Percentiles rank a stretch among this genome's conserved stretches.
These are phyloP conservation scores for Bucco capensis DNA, from an alignment of 2,113 vertebrate genomes.

Conservation along the genomic window DNA sequence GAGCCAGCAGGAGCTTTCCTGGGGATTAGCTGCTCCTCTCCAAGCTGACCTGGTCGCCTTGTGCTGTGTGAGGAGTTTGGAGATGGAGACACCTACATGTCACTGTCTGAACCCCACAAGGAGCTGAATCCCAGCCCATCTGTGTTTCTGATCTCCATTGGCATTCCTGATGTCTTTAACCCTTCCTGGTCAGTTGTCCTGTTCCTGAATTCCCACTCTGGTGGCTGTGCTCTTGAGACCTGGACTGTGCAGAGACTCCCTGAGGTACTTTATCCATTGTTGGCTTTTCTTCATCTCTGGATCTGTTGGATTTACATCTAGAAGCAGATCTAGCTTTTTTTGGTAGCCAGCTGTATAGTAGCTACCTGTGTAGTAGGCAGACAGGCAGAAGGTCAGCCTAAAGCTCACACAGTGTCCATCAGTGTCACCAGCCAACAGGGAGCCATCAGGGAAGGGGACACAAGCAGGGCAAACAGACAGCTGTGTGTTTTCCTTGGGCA, in stretches of 20 bases:
- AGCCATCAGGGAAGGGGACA: neutral
- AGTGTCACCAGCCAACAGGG: neutral
- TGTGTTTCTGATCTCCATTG: neutral
- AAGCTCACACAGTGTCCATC: neutral
- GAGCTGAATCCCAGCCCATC: neutral
- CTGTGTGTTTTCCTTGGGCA: neutral
- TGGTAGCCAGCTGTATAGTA: neutral
- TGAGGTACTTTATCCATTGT: neutral
- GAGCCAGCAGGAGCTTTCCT: neutral
- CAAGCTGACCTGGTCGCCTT: neutral
- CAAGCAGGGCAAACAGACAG: neutral
- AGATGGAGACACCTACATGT: neutral
- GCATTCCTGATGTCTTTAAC: neutral
- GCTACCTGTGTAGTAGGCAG: neutral
- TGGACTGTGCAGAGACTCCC: neutral
- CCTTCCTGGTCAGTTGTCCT: neutral
- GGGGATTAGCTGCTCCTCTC: slow-evolving; percentile 29
- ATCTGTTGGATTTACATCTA: neutral
- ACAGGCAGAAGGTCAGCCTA: neutral
- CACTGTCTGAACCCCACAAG: neutral
- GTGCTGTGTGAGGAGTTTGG: neutral
- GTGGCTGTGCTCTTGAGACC: neutral
- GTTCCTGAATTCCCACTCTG: neutral
- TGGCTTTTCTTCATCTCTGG: neutral
- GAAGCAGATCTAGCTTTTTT: neutral